Evolutionary conservation across 1,140 invertebrate species (phyloP).

Genomic region (Bombus cullumanus): DNA sequence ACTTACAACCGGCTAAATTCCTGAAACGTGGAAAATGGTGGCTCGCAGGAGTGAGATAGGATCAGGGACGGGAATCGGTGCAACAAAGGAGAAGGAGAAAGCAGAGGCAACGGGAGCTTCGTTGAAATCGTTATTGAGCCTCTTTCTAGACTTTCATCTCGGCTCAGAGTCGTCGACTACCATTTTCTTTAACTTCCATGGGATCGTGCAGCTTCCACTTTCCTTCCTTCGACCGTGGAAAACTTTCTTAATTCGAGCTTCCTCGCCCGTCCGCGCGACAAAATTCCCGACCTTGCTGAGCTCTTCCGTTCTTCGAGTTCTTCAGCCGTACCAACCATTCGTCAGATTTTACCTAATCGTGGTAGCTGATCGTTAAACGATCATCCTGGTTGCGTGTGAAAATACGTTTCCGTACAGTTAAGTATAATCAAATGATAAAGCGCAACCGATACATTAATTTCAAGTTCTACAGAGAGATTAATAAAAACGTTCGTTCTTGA

Average conservation of each 20-base stretch:
- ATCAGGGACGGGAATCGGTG: slow-evolving; percentile 5
- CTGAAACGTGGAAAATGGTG: slow-evolving; percentile 48
- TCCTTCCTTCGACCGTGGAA: slow-evolving; percentile 37
- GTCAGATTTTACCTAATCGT: slow-evolving; percentile 46
- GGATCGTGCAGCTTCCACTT: slow-evolving; percentile 57
- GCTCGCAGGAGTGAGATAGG: slow-evolving; percentile 35
- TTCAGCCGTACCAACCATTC: slow-evolving; percentile 23
- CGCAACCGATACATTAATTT: not conserved
- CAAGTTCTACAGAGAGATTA: not conserved
- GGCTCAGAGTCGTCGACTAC: slow-evolving; percentile 58
- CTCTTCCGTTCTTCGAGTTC: not conserved
- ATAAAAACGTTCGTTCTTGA: not conserved
- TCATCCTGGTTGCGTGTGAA: not conserved
- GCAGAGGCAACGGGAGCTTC: slow-evolving; percentile 31
- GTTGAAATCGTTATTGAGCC: slow-evolving; percentile 71
- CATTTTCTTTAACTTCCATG: slow-evolving; percentile 67
- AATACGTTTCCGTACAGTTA: not conserved
- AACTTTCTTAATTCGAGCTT: slow-evolving; percentile 74
- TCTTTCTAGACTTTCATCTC: slow-evolving; percentile 60
- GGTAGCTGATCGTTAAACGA: not conserved
- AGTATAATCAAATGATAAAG: not conserved
- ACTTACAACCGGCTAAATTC: slow-evolving; percentile 66
- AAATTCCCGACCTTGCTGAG: slow-evolving; percentile 45
- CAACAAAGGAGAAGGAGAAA: slow-evolving; percentile 31
- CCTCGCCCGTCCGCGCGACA: slow-evolving; percentile 36